phyloP scores from a whole-genome alignment of 2,113 vertebrate species.

The Crotalus horridus region DNA sequence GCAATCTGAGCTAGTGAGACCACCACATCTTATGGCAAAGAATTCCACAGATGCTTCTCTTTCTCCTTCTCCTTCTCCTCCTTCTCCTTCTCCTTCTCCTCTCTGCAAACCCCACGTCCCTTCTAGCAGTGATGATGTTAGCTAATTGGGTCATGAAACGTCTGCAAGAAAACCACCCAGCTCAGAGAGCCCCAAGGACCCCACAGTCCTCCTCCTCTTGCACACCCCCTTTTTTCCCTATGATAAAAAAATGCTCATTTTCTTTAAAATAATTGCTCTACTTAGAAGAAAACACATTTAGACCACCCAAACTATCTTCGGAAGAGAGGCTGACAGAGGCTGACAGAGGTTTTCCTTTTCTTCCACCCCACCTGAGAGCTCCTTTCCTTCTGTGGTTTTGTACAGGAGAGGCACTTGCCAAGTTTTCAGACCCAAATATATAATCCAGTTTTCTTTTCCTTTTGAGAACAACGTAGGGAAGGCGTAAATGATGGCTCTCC shows the following conservation, averaged over 20 bases:
- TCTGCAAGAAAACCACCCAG: too few species aligned
- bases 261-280: neutral
- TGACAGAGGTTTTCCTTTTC: neutral
- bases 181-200: too few species aligned
- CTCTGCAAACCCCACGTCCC: too few species aligned
- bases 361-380: neutral
- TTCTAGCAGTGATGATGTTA: neutral
- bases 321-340: neutral
- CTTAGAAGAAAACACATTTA: neutral
- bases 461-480: neutral
- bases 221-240: neutral
- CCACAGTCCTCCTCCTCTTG: too few species aligned
- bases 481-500: slow-evolving; percentile 35
- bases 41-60: neutral
- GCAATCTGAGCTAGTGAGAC: neutral
- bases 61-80: neutral
- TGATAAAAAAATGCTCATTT: neutral
- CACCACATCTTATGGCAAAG: neutral
- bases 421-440: neutral
- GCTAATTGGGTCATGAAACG: neutral
- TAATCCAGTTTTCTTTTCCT: slow-evolving; percentile 19
- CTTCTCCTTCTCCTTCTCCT: too few species aligned
- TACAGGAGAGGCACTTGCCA: neutral
- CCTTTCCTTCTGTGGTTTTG: neutral
- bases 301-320: too few species aligned